Conservation (phyloP, 2,113 vertebrate genomes). For the Arizona elegans region DNA sequence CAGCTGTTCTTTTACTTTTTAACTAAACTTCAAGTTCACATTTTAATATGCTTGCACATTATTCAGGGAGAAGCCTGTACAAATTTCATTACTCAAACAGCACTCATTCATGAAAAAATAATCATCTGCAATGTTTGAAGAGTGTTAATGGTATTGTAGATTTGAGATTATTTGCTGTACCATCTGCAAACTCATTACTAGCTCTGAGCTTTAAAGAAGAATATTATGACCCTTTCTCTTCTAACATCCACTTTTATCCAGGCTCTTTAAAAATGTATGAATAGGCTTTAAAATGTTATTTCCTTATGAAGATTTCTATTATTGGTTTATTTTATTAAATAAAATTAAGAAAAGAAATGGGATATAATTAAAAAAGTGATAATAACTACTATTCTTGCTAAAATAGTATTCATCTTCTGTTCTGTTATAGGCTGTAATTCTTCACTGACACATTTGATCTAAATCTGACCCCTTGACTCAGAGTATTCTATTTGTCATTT, state of each 20-base stretch:
- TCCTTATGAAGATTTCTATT: slow-evolving; percentile 9
- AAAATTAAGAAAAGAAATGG: background rate
- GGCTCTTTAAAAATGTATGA: slow-evolving; percentile 16
- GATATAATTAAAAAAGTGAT: background rate
- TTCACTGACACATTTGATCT: background rate
- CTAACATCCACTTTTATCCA: background rate
- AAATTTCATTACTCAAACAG: slow-evolving; percentile 24
- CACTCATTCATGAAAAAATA: slow-evolving; percentile 31
- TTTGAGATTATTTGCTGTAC: slow-evolving; percentile 24
- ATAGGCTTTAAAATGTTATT: slow-evolving; percentile 5
- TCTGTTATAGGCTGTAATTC: background rate
- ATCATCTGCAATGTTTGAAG: slow-evolving; percentile 24
- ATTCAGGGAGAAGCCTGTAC: slow-evolving; percentile 16
- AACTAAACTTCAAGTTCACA: slow-evolving; percentile 22
- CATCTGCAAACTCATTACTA: slow-evolving; percentile 25
- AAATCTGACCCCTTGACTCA: background rate
- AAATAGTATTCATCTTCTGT: background rate
- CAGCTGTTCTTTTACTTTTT: slow-evolving; percentile 23
- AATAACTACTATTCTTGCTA: background rate
- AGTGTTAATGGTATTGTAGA: slow-evolving; percentile 14
- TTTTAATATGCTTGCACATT: slow-evolving; percentile 21
- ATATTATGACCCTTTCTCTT: slow-evolving; percentile 14
- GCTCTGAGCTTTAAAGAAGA: background rate
- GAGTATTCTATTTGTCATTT: background rate
- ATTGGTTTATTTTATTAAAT: slow-evolving; percentile 17